A percentile compares a stretch with the other conserved stretches of the same genome.
Conservation (phyloP, 2,888 invertebrate genomes). For the Boloria selene region DNA sequence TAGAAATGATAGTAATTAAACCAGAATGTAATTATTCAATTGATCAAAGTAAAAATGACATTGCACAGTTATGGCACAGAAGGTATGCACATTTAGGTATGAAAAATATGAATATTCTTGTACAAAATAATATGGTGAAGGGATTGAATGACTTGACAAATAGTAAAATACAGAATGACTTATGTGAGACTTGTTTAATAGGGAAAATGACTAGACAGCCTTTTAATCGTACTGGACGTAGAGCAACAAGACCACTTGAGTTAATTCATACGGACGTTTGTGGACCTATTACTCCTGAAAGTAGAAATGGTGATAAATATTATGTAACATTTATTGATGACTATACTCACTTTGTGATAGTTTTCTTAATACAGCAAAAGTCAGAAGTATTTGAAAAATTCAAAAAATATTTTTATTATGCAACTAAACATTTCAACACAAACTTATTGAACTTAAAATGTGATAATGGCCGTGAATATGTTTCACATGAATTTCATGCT, state of each 20-base stretch:
- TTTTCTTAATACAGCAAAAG: too few relatives aligned
- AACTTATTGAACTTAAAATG: too few relatives aligned
- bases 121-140: slow-evolving; percentile 7
- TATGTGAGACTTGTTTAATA: slow-evolving; percentile 8
- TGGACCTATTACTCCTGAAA: too few relatives aligned
- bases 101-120: slow-evolving; percentile 39
- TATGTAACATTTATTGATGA: too few relatives aligned
- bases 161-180: slow-evolving; percentile 5
- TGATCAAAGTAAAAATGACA: too few relatives aligned
- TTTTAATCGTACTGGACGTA: slow-evolving; percentile 1
- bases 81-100: slow-evolving; percentile 31
- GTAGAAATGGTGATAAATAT: too few relatives aligned
- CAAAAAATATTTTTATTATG: too few relatives aligned
- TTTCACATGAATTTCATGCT: too few relatives aligned
- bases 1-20: slow-evolving; percentile 29
- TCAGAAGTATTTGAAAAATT: too few relatives aligned
- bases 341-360: too few relatives aligned
- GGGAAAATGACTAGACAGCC: slow-evolving; percentile 8
- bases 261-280: slow-evolving; percentile 23
- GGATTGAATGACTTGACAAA: slow-evolving; percentile 12
- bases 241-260: slow-evolving; percentile 26
- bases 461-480: too few relatives aligned
- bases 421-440: too few relatives aligned
- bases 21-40: slow-evolving; percentile 6
- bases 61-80: not conserved